phyloP scores from a whole-genome alignment of 92 coral and sea anemone genomes.

The Montipora capitata region DNA sequence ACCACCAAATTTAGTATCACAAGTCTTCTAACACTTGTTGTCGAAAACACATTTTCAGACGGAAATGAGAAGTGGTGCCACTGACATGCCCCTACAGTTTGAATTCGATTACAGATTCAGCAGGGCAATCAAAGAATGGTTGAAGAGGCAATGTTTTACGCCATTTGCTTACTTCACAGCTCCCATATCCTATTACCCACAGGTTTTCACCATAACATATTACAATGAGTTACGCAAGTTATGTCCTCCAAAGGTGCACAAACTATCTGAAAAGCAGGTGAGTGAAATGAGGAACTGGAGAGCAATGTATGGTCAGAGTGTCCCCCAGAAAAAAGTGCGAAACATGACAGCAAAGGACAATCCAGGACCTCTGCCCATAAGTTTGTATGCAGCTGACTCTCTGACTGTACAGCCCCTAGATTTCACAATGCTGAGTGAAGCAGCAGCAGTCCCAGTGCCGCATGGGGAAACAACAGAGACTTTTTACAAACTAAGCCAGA shows the following conservation, averaged over 20 bases:
- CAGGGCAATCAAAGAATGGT: constrained; percentile 39
- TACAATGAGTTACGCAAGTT: constrained; percentile 75
- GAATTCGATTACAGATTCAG: constrained; percentile 42
- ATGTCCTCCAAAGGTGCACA: constrained; percentile 65
- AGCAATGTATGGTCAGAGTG: constrained; percentile 76
- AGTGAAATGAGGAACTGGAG: constrained; percentile 75
- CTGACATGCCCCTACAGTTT: constrained; percentile 37
- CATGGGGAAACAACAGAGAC: constrained; percentile 54
- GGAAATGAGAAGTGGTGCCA: constrained; percentile 42
- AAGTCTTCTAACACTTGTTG: constrained; percentile 61
- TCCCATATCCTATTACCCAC: constrained; percentile 50
- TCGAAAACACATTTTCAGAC: constrained; percentile 38
- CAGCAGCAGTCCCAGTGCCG: constrained; percentile 58
- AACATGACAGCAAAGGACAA: constrained; percentile 80
- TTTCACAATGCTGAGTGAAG: constrained; percentile 68
- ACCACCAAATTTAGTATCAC: constrained; percentile 59
- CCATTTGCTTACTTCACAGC: constrained; percentile 41
- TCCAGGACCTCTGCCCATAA: constrained; percentile 80
- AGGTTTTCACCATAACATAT: constrained; percentile 66
- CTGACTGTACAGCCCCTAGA: constrained; percentile 69
- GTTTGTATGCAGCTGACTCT: constrained; percentile 77
- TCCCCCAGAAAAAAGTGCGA: constrained; percentile 81
- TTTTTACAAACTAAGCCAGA: constrained; percentile 47
- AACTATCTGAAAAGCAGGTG: constrained; percentile 60
- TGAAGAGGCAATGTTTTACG: constrained; percentile 42